Conservation (phyloP, 2,113 vertebrate species). For the Trichechus manatus region DNA sequence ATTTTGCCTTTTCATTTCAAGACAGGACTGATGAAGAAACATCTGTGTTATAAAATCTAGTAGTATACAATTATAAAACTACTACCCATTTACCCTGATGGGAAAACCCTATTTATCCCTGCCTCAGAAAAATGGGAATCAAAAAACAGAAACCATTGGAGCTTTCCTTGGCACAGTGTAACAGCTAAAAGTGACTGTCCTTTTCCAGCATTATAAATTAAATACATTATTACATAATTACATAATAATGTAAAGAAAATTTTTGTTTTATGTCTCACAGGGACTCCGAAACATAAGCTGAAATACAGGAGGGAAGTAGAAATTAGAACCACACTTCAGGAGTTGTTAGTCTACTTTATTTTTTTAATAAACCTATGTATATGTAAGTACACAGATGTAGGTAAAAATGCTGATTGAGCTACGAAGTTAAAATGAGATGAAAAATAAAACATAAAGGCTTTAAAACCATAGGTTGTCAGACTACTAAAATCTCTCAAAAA, state of each 20-base stretch:
- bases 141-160: not conserved
- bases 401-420: not conserved
- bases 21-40: not conserved
- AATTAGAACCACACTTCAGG: constrained; percentile 76
- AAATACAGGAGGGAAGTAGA: constrained; percentile 69
- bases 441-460: not conserved
- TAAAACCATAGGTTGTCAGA: not conserved
- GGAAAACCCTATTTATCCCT: not conserved
- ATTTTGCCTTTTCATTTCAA: not conserved
- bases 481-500: not conserved
- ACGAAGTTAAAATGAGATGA: constrained; percentile 48
- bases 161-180: not conserved
- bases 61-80: not conserved
- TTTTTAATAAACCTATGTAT: constrained; percentile 84
- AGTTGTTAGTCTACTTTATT: constrained; percentile 79
- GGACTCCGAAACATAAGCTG: not conserved
- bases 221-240: not conserved
- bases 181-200: not conserved
- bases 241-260: constrained; percentile 19
- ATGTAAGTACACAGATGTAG: constrained; percentile 75
- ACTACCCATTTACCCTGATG: not conserved
- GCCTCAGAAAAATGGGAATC: not conserved
- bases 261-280: constrained; percentile 75
- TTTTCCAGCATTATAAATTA: not conserved
- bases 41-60: not conserved